Evolutionary conservation across 2,797 vertebrate genomes (phyloP).

Genomic region (Sternotherus odoratus): DNA sequence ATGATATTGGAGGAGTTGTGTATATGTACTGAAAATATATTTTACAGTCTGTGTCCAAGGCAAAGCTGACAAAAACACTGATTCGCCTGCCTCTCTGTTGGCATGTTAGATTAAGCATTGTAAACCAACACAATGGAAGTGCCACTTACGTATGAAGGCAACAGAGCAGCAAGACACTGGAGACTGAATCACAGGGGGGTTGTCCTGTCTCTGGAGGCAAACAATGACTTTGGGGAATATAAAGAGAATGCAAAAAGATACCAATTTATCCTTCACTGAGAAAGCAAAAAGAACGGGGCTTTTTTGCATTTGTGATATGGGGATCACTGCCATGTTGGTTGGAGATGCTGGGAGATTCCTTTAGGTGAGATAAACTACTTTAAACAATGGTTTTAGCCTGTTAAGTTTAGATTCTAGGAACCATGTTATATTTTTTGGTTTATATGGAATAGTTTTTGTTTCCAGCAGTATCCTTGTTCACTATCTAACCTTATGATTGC

Average conservation of each 20-base stretch:
- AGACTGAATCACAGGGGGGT: not conserved
- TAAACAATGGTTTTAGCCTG: not conserved
- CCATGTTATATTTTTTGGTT: not conserved
- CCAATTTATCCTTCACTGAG: not conserved
- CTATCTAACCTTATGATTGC: not conserved
- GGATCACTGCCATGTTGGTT: not conserved
- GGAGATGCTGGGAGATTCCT: not conserved
- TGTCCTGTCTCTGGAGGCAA: not conserved
- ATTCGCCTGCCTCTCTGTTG: not conserved
- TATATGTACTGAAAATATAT: too few relatives aligned
- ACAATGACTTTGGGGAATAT: not conserved
- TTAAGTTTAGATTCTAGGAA: not conserved
- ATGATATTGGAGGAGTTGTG: too few relatives aligned
- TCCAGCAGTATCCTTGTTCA: not conserved
- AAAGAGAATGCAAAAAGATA: not conserved
- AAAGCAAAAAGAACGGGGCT: not conserved
- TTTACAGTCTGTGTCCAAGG: too few relatives aligned
- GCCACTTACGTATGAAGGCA: not conserved
- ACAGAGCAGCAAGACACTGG: not conserved
- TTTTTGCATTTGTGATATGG: not conserved
- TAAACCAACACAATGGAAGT: not conserved
- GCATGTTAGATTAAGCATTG: not conserved
- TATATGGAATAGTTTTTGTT: not conserved
- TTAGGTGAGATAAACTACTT: not conserved
- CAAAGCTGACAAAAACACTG: too few relatives aligned